Conservation (phyloP, 2,888 invertebrate genomes). For the Rhorus exstirpatorius region DNA sequence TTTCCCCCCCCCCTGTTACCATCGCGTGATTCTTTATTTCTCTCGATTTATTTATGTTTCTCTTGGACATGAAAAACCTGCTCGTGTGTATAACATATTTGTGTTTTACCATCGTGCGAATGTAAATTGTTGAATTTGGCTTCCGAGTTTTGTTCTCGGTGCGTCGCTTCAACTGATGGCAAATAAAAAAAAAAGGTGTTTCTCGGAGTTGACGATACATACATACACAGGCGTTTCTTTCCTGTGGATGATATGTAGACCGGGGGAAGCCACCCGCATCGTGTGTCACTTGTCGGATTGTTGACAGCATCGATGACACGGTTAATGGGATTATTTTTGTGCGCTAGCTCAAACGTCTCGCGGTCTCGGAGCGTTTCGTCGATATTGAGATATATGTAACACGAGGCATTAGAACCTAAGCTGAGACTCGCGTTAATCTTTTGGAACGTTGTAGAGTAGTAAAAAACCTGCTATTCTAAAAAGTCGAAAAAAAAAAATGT, state of each 20-base stretch:
- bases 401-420: too few species aligned
- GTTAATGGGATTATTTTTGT: constrained; percentile 85
- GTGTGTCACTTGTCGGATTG: constrained; percentile 81
- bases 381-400: constrained; percentile 54
- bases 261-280: constrained; percentile 45
- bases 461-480: too few species aligned
- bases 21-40: constrained; percentile 27
- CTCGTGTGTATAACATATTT: constrained; percentile 14
- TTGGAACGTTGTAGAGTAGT: too few species aligned
- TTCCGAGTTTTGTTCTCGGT: neutral
- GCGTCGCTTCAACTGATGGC: neutral
- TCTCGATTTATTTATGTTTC: neutral
- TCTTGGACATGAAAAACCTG: constrained; percentile 10
- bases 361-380: constrained; percentile 67
- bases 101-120: constrained; percentile 9
- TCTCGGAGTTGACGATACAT: too few species aligned
- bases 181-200: neutral
- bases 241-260: neutral
- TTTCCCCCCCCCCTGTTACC: neutral
- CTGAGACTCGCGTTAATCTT: too few species aligned
- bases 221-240: neutral
- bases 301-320: constrained; percentile 83
- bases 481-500: too few species aligned
- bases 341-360: constrained; percentile 73
- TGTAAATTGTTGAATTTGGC: constrained; percentile 15